phyloP scores from a whole-genome alignment of 2,888 invertebrate species.

The Cephus sareptanus region DNA sequence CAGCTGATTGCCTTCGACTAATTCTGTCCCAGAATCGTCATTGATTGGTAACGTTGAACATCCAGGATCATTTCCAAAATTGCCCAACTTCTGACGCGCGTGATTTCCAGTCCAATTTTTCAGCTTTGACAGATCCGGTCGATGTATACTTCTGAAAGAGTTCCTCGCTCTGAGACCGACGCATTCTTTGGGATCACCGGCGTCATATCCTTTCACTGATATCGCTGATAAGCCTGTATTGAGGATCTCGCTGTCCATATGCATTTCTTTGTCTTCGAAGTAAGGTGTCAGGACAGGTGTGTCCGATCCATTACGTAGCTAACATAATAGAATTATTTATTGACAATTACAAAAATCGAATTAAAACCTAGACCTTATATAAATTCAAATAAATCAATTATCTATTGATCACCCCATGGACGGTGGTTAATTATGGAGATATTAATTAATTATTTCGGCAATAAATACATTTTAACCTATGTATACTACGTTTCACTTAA shows the following conservation, averaged over 20 bases:
- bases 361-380: not conserved
- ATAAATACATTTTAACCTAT: not conserved
- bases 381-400: not conserved
- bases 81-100: not conserved
- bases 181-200: conserved; percentile 9
- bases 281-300: conserved; percentile 11
- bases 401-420: not conserved
- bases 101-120: conserved; percentile 4
- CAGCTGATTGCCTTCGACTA: not conserved
- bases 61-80: not conserved
- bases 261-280: conserved; percentile 14
- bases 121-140: conserved; percentile 13
- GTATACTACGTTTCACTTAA: not conserved
- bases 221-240: conserved; percentile 11
- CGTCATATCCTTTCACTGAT: conserved; percentile 14
- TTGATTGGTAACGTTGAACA: not conserved
- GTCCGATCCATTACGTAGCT: conserved; percentile 6
- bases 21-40: not conserved
- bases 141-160: conserved; percentile 15
- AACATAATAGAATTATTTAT: not conserved
- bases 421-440: not conserved
- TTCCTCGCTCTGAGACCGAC: conserved; percentile 9
- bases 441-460: not conserved
- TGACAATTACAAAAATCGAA: not conserved
- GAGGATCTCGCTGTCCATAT: conserved; percentile 6